phyloP scores from a whole-genome alignment of 2,888 invertebrate species.

The Stenurella melanura region DNA sequence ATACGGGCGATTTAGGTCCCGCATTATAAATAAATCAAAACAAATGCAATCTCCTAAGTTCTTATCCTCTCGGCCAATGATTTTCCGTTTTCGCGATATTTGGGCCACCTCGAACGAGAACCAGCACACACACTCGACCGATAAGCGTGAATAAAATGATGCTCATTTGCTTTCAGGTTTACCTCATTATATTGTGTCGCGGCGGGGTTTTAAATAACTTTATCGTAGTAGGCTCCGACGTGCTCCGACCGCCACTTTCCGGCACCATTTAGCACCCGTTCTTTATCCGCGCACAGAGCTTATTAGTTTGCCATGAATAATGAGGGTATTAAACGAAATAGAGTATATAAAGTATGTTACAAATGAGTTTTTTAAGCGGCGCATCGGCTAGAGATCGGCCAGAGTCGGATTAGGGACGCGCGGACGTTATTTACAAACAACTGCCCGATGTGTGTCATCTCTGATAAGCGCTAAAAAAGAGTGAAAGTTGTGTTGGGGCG shows the following conservation, averaged over 20 bases:
- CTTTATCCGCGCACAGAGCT: neutral
- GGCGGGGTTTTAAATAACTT: slow-evolving; percentile 20
- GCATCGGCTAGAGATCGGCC: slow-evolving; percentile 11
- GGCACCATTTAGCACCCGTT: slow-evolving; percentile 10
- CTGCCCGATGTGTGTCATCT: no score
- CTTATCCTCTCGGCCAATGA: slow-evolving; percentile 10
- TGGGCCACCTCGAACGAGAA: slow-evolving; percentile 4
- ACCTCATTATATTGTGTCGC: slow-evolving; percentile 25
- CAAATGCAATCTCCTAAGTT: slow-evolving; percentile 1
- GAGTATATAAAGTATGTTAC: slow-evolving; percentile 36
- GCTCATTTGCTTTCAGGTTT: slow-evolving; percentile 21
- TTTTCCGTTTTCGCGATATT: slow-evolving; percentile 14
- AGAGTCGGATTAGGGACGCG: neutral
- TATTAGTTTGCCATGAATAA: slow-evolving; percentile 7
- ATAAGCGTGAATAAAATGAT: slow-evolving; percentile 17
- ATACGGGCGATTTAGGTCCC: neutral
- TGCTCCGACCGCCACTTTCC: slow-evolving; percentile 33
- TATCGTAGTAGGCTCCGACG: slow-evolving; percentile 16
- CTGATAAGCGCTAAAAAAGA: no score
- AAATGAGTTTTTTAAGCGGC: slow-evolving; percentile 23
- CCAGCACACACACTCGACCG: slow-evolving; percentile 5
- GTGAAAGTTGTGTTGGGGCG: no score
- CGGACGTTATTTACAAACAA: no score
- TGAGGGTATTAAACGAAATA: neutral
- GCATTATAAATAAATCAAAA: slow-evolving; percentile 1